phyloP scores from a whole-genome alignment of 2,797 vertebrate genomes.

The Coluber constrictor region DNA sequence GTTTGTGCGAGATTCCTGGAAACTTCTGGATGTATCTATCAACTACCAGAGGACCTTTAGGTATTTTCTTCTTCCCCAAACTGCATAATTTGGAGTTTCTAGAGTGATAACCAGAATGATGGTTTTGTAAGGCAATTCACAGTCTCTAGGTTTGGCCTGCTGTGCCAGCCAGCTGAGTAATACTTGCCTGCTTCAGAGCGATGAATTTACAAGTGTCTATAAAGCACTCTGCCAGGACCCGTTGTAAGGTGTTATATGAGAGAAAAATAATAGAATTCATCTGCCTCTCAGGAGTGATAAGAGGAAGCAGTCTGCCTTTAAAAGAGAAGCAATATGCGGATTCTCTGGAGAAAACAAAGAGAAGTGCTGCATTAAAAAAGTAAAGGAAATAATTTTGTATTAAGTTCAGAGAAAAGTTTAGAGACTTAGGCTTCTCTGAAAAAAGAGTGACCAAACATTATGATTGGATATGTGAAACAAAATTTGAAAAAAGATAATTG shows the following conservation, averaged over 20 bases:
- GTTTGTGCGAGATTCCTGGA: neutral
- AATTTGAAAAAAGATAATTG: neutral
- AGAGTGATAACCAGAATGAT: neutral
- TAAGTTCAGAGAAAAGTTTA: slow-evolving; percentile 30
- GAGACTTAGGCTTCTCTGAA: neutral
- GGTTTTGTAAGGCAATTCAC: neutral
- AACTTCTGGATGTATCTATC: neutral
- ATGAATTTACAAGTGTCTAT: neutral
- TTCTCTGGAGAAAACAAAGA: slow-evolving; percentile 40
- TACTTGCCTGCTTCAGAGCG: neutral
- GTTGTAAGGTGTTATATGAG: neutral
- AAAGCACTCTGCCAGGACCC: neutral
- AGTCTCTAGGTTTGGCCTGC: neutral
- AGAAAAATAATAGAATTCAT: slow-evolving; percentile 14
- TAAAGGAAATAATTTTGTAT: neutral
- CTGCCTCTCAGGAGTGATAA: slow-evolving; percentile 33
- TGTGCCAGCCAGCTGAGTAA: neutral
- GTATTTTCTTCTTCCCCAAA: neutral
- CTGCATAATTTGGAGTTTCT: neutral
- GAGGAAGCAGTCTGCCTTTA: slow-evolving; percentile 41
- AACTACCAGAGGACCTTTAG: neutral
- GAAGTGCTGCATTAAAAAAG: neutral
- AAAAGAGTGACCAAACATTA: slow-evolving; percentile 10
- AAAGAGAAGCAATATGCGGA: slow-evolving; percentile 61
- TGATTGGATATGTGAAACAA: slow-evolving; percentile 22